phyloP scores from a whole-genome alignment of 2,888 invertebrate genomes.

The Rhabditophanes sp. region DNA sequence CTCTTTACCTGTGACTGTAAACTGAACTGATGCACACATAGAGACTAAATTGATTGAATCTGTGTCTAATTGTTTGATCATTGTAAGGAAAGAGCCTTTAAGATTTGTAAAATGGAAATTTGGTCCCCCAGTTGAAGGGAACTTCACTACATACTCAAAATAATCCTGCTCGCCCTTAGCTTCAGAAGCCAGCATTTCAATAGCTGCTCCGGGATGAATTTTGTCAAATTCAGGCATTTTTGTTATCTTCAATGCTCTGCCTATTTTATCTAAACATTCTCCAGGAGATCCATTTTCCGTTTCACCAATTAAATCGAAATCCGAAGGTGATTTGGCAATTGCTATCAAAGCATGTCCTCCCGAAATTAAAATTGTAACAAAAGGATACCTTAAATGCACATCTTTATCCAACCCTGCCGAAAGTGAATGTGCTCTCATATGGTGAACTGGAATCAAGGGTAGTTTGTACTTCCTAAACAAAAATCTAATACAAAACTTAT shows the following conservation, averaged over 20 bases:
- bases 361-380: constrained; percentile 29
- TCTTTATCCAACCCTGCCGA: constrained; percentile 58
- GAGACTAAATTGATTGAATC: no score
- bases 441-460: constrained; percentile 84
- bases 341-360: constrained; percentile 35
- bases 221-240: no score
- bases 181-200: constrained; percentile 17
- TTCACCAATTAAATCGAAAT: constrained; percentile 19
- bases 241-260: no score
- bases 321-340: constrained; percentile 13
- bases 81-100: constrained; percentile 17
- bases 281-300: constrained; percentile 26
- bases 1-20: no score
- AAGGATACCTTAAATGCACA: constrained; percentile 23
- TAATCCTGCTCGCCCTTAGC: no score
- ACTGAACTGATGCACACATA: no score
- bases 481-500: constrained; percentile 1
- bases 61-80: no score
- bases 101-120: constrained; percentile 21
- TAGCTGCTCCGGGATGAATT: constrained; percentile 18
- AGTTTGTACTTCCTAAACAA: constrained; percentile 11
- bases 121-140: constrained; percentile 4
- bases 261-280: no score
- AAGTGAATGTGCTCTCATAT: constrained; percentile 96
- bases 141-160: no score